Percentiles rank a stretch among this genome's conserved stretches.
Conservation (phyloP, 2,797 vertebrate species). For the Gymnothorax javanicus region DNA sequence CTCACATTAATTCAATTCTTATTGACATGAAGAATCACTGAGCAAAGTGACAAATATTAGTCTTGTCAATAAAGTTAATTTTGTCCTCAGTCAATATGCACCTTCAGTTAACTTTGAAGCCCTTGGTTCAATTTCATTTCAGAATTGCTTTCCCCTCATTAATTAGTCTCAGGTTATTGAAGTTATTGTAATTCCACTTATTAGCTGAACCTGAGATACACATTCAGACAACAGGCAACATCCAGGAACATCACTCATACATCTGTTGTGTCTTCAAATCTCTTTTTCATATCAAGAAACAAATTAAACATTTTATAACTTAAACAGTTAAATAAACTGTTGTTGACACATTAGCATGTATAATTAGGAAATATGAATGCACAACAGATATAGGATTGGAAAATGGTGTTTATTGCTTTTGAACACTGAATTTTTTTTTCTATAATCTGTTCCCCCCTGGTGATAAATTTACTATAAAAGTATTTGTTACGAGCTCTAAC, state of each 20-base stretch:
- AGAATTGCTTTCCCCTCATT: not conserved
- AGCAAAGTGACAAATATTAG: not conserved
- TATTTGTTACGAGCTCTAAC: not conserved
- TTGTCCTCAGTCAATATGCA: constrained; percentile 6
- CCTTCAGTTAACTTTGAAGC: not conserved
- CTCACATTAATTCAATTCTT: not conserved
- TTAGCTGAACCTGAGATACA: not conserved
- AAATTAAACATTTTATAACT: not conserved
- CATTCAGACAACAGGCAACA: not conserved
- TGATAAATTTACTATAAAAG: not conserved
- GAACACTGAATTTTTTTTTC: not conserved
- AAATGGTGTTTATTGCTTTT: not conserved
- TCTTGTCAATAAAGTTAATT: not conserved
- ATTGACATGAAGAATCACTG: not conserved
- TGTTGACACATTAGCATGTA: not conserved
- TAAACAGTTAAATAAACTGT: not conserved
- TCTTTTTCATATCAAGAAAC: not conserved
- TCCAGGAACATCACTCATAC: not conserved
- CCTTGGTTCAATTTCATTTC: not conserved
- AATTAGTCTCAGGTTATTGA: not conserved
- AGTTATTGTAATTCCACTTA: not conserved
- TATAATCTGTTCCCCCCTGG: not conserved
- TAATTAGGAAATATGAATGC: not conserved
- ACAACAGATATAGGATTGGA: not conserved
- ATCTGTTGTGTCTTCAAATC: not conserved